Conservation (phyloP, 2,888 invertebrate genomes). For the Calameuta pallipes region DNA sequence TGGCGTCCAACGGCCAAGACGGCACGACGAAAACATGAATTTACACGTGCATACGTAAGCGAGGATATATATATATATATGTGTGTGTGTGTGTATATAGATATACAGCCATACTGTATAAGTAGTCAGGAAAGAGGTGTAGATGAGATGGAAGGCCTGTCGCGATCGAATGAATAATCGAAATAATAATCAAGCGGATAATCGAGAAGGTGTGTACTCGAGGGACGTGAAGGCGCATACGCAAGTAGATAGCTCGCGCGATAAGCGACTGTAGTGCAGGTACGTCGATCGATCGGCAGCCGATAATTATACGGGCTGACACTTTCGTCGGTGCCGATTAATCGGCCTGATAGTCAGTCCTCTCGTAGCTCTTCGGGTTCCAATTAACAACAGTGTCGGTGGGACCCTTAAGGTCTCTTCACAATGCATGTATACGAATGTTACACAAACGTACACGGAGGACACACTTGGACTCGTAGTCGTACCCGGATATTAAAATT, state of each 20-base stretch:
- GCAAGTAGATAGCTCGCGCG: background rate
- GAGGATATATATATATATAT: constrained; percentile 4
- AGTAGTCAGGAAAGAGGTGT: background rate
- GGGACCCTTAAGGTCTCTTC: background rate
- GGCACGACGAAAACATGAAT: background rate
- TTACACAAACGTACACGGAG: background rate
- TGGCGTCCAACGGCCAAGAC: background rate
- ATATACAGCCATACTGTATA: constrained; percentile 22
- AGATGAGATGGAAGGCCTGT: background rate
- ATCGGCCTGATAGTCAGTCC: constrained; percentile 5
- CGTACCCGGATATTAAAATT: background rate
- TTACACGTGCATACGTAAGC: background rate
- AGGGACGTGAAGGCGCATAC: constrained; percentile 5
- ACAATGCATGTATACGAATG: background rate
- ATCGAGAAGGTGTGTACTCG: constrained; percentile 3
- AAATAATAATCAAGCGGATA: constrained; percentile 7
- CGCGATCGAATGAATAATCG: constrained; percentile 6
- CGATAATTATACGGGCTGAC: constrained; percentile 8
- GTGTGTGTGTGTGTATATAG: background rate
- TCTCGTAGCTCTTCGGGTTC: background rate
- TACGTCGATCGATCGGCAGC: constrained; percentile 4
- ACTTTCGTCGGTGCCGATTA: constrained; percentile 4
- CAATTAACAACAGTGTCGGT: background rate
- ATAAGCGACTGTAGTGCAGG: background rate
- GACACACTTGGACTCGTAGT: background rate